Percentiles rank a stretch among this genome's conserved stretches.
Conservation (phyloP, 2,113 vertebrate species). For the Salvator merianae region DNA sequence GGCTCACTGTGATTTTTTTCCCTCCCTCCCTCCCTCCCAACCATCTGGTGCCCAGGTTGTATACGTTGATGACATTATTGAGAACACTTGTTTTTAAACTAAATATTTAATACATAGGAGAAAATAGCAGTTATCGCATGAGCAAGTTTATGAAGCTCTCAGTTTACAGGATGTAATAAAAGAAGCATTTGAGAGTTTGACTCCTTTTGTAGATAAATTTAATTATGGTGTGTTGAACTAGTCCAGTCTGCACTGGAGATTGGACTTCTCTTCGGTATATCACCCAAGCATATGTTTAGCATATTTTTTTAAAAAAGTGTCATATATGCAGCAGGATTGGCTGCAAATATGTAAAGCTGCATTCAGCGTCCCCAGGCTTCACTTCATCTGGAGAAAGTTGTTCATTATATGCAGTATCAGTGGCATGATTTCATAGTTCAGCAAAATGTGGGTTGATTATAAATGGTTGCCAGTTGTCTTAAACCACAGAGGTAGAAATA, state of each 20-base stretch:
- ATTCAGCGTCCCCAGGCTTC: constrained; percentile 47
- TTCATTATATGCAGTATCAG: constrained; percentile 59
- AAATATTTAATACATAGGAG: constrained; percentile 64
- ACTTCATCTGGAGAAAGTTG: constrained; percentile 66
- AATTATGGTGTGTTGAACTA: constrained; percentile 60
- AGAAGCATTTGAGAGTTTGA: constrained; percentile 65
- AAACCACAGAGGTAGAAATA: constrained; percentile 48
- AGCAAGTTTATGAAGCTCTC: constrained; percentile 71
- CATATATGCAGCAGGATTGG: constrained; percentile 34
- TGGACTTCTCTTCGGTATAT: constrained; percentile 53
- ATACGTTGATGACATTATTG: constrained; percentile 65
- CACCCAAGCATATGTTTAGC: constrained; percentile 39
- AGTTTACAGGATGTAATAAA: constrained; percentile 74
- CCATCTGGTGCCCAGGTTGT: constrained; percentile 78
- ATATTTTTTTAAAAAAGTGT: constrained; percentile 61
- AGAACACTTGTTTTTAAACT: constrained; percentile 75
- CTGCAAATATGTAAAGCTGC: constrained; percentile 43
- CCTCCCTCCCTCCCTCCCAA: constrained; percentile 4
- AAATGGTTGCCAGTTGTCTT: constrained; percentile 66
- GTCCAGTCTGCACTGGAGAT: constrained; percentile 44
- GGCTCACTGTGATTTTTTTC: constrained; percentile 52
- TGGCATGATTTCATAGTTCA: constrained; percentile 47
- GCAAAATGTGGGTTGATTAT: constrained; percentile 56
- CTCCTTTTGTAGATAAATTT: constrained; percentile 71
- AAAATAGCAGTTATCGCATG: constrained; percentile 62